Conservation (phyloP, 2,888 invertebrate species). For the Argyra leucocephala region DNA sequence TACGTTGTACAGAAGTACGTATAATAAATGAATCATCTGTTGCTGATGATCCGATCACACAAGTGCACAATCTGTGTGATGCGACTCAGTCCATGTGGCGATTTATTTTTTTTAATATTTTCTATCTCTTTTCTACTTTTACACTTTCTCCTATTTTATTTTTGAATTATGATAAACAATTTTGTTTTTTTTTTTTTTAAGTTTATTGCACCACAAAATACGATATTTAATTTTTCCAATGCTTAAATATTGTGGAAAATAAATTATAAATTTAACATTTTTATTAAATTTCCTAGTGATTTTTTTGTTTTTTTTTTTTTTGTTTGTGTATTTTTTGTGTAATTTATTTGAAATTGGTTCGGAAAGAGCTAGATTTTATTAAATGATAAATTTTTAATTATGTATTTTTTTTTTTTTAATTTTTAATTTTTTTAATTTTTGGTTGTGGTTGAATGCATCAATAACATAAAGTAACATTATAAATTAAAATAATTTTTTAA, state of each 20-base stretch:
- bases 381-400: no score
- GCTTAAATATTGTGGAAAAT: slow-evolving; percentile 3
- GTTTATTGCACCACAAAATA: slow-evolving; percentile 6
- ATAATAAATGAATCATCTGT: background rate
- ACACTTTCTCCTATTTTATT: no score
- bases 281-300: slow-evolving; percentile 4
- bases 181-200: no score
- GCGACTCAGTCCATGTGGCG: slow-evolving; percentile 6
- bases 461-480: no score
- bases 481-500: no score
- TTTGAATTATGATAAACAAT: background rate
- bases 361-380: background rate
- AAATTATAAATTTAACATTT: background rate
- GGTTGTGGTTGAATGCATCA: no score
- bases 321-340: background rate
- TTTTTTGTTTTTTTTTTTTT: background rate
- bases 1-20: no score
- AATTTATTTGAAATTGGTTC: background rate
- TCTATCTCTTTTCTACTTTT: background rate
- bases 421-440: no score
- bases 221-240: background rate
- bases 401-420: no score
- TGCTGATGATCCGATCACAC: background rate
- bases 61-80: background rate
- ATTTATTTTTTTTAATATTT: background rate